Percentiles rank a stretch among this genome's conserved stretches.
These are phyloP conservation scores for Charanyca ferruginea DNA, from an alignment of 2,888 invertebrate genomes.

Conservation along the genomic window DNA sequence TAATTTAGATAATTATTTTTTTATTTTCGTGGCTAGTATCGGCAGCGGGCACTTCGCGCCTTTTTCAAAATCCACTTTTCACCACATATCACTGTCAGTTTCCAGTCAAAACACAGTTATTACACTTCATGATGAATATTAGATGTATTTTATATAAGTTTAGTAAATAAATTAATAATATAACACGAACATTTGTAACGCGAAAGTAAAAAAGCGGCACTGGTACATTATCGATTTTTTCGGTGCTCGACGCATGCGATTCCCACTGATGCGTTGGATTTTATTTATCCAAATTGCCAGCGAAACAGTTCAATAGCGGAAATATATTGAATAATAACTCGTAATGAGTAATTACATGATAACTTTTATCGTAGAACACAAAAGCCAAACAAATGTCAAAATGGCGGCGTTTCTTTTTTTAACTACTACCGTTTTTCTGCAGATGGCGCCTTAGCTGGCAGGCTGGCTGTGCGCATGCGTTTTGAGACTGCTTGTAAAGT, in stretches of 20 bases:
- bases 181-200: conserved; percentile 73
- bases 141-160: conserved; percentile 47
- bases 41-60: conserved; percentile 85
- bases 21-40: conserved; percentile 68
- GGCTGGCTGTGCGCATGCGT: conserved; percentile 82
- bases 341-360: conserved; percentile 80
- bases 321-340: conserved; percentile 70
- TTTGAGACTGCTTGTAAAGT: conserved; percentile 76
- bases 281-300: conserved; percentile 66
- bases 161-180: conserved; percentile 60
- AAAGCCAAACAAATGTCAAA: conserved; percentile 91
- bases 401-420: conserved; percentile 87
- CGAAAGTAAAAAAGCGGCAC: conserved; percentile 89
- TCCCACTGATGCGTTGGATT: conserved; percentile 70
- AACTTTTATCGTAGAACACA: conserved; percentile 83
- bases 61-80: conserved; percentile 80
- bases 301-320: conserved; percentile 68
- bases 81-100: conserved; percentile 60
- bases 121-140: conserved; percentile 57
- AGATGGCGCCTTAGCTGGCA: conserved; percentile 79
- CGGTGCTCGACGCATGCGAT: conserved; percentile 73
- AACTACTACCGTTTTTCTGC: conserved; percentile 68
- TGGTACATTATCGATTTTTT: conserved; percentile 86
- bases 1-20: conserved; percentile 66
- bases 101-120: conserved; percentile 46